Base-by-base conservation (phyloP, 2,113 vertebrate genomes). In the Oxyura jamaicensis region DNA sequence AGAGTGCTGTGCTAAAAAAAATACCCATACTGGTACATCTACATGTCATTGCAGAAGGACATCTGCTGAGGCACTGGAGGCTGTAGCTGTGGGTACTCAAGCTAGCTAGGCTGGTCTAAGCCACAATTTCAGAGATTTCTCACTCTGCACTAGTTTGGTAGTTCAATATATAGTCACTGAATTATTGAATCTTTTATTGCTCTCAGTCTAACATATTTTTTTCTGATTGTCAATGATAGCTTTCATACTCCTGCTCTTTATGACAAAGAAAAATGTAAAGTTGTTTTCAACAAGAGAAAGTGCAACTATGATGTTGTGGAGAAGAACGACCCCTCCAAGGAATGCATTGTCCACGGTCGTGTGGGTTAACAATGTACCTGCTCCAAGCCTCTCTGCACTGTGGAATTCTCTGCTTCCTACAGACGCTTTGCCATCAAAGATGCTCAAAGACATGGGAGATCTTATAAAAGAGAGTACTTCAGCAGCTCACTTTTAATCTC, bases 201-300 rank as follows among this genome's bases (percentile, higher is more conserved):
- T 21, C 42, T 79, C 39, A 26, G 11, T 31, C 18, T 96, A 80
- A 95, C 44, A 77, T 41, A 16, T 77, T 74, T 11, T 4, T 84
- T 91, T 87, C 29, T 89, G 25, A 81, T 82, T 82, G 28, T 21
- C 78, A 36, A 63, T 56, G 33, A 26, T 73, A 96, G 92, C 28
- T 91, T 22, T 50, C 3, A 3, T 21, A 68, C 8, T 29, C 74
- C 92, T 21, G 0, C 0, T 8, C 0, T 0, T 33, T 96, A 50
- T 0, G 71, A 97, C 65, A 20, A 33, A 16, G 3, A 92, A 25
- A 69, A 39, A 3, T 97, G 97, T 25, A 26, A 75, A 83, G 3
- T 52, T 0, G 0, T 93, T 63, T 85, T 96, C 31, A 79, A 95
- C 69, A 17, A 46, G 28, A 0, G 84, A 33, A 21, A 0, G 10